A percentile compares a stretch with the other conserved stretches of the same genome.
phyloP scores from a whole-genome alignment of 1,140 invertebrate genomes.

The Drosophila erecta region DNA sequence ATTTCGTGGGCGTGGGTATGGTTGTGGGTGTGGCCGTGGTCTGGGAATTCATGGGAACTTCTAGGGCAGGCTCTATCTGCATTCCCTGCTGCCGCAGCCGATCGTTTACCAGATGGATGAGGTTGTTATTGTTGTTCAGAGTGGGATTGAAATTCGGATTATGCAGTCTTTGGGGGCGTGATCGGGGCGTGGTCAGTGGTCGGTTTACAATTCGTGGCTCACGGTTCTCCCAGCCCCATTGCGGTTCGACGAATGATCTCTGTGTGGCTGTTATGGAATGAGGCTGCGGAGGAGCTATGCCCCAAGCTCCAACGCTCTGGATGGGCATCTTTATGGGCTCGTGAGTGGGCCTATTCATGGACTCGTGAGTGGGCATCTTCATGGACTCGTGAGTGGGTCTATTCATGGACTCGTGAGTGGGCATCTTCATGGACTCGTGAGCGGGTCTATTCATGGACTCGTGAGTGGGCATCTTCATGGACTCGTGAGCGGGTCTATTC shows the following conservation, averaged over 20 bases:
- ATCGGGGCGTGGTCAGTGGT: constrained; percentile 1
- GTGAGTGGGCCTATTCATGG: not conserved
- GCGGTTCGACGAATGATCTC: not conserved
- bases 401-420: not conserved
- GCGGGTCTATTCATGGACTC: too few species aligned
- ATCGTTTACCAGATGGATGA: constrained; percentile 56
- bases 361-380: not conserved
- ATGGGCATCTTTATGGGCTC: not conserved
- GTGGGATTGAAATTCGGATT: not conserved
- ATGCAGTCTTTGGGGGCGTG: not conserved
- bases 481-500: constrained; percentile 6
- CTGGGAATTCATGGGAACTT: not conserved
- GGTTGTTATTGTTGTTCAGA: not conserved
- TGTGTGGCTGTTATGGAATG: not conserved
- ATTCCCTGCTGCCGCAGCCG: constrained; percentile 58
- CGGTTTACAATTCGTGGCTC: constrained; percentile 16
- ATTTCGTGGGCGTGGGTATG: not conserved
- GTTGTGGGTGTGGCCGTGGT: not conserved
- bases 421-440: not conserved
- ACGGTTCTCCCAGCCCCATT: constrained; percentile 9
- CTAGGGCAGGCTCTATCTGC: constrained; percentile 41
- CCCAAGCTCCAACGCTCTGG: constrained; percentile 23
- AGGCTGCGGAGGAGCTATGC: constrained; percentile 3
- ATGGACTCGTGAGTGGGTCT: not conserved
- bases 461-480: constrained; percentile 13